Conservation (phyloP, 2,797 vertebrate species). For the Pelodytes ibericus region DNA sequence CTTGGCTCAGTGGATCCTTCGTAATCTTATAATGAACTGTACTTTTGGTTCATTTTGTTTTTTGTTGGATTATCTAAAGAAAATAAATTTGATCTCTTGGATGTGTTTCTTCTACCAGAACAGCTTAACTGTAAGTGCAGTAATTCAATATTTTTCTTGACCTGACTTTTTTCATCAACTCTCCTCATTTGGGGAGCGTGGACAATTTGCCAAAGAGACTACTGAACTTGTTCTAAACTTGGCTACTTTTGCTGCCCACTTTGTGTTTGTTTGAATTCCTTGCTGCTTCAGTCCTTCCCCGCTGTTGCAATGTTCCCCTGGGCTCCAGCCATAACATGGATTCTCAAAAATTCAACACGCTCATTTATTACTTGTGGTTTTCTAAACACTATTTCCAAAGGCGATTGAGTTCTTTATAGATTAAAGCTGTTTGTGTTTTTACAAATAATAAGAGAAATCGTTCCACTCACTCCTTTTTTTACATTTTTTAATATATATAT, state of each 20-base stretch:
- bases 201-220: conserved; percentile 27
- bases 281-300: conserved; percentile 19
- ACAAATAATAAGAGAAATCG: neutral
- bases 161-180: conserved; percentile 18
- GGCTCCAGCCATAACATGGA: conserved; percentile 17
- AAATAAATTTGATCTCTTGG: conserved; percentile 29
- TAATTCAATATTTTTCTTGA: conserved; percentile 30
- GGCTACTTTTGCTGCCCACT: conserved; percentile 20
- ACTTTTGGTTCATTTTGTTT: neutral
- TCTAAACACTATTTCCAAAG: neutral
- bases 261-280: conserved; percentile 39
- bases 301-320: conserved; percentile 28
- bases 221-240: conserved; percentile 42
- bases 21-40: conserved; percentile 25
- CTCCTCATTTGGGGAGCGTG: conserved; percentile 17
- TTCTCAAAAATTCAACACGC: conserved; percentile 22
- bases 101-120: conserved; percentile 1
- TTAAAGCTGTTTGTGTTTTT: no score
- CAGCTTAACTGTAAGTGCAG: conserved; percentile 17
- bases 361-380: conserved; percentile 10
- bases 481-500: no score
- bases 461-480: no score
- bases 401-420: no score
- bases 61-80: conserved; percentile 9
- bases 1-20: neutral